These are phyloP conservation scores for Melanerpes aurifrons DNA, from an alignment of 2,113 vertebrate genomes.

Conservation along the genomic window DNA sequence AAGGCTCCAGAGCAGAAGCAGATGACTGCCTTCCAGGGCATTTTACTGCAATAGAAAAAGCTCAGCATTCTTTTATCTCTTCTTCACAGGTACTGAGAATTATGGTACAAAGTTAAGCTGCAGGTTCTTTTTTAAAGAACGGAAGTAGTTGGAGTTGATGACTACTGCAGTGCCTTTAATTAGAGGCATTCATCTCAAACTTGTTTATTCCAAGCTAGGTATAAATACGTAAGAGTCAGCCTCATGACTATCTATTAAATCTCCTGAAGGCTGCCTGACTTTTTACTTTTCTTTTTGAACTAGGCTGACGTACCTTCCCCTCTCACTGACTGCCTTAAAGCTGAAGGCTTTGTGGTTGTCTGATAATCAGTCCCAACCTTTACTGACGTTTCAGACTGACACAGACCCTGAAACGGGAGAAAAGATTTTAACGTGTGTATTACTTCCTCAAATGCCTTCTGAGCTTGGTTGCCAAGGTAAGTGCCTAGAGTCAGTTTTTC, in stretches of 20 bases:
- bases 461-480: conserved; percentile 89
- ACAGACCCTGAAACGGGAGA: conserved; percentile 87
- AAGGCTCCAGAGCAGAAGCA: neutral
- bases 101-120: neutral
- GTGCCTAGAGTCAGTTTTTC: neutral
- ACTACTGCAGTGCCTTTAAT: accelerated
- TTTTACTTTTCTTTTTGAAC: neutral
- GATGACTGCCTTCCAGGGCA: neutral
- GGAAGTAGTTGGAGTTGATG: neutral
- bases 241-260: neutral
- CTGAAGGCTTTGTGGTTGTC: conserved; percentile 98
- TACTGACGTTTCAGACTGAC: conserved; percentile 96
- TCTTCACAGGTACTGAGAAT: neutral
- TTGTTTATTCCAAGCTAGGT: neutral
- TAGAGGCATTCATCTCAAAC: neutral
- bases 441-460: conserved; percentile 92
- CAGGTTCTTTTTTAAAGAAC: neutral
- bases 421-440: conserved; percentile 96
- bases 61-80: neutral
- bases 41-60: neutral
- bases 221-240: neutral
- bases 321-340: conserved; percentile 89
- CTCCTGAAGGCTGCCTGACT: neutral
- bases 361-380: conserved; percentile 97
- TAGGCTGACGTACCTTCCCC: conserved; percentile 89